Base-by-base conservation (phyloP, 1,140 invertebrate species). In the Lethrus apterus region DNA sequence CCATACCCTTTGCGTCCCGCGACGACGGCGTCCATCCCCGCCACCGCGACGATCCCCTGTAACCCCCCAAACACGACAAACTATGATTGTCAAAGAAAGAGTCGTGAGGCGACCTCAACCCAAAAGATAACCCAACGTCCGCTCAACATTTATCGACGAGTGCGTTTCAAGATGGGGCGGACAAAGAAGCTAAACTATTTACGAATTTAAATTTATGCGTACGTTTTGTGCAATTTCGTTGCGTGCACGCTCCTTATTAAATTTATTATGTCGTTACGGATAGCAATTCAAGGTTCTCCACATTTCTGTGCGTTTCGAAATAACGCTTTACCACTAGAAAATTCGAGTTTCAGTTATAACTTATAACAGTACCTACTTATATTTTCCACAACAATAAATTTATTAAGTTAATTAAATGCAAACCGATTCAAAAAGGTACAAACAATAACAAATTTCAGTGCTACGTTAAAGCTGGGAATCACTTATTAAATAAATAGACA, bases 71-170 rank as follows among this genome's bases (percentile, higher is more conserved):
- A 52, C 44, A 53, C 49, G 49, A 48, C 44, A 32, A 52, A 32
- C 54, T 50, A 48, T 26, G 51, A 53, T 53, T 56, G 54, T 54
- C 56, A 56, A 58, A 56, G 56, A 55, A 55, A 57, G 49, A 51
- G 52, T 51, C 47, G 49, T 48, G 38, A 52, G 48, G 44, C 53
- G 56, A 58, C 56, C 56, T 58, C 53, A 58, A 56, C 50, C 50
- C 49, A 45, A 55, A 56, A 57, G 57, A 58, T 57, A 57, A 57
- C 58, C 54, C 48, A 32, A 44, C 45, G 45, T 32, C 41, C 34
- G 45, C 15, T 40, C 48, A 35, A 36, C 43, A 31, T 36, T 40
- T 23, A 34, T 20, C 38, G 23, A 35, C 40, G 45, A 15, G 35
- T 41, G 29, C 20, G 26, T 43, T 43, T 15, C 29, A 32, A 19